Evolutionary conservation across 2,797 vertebrate species (phyloP), one percentile per base, ranked within the genome.

Genomic region (Chaetophractus vellerosus): DNA sequence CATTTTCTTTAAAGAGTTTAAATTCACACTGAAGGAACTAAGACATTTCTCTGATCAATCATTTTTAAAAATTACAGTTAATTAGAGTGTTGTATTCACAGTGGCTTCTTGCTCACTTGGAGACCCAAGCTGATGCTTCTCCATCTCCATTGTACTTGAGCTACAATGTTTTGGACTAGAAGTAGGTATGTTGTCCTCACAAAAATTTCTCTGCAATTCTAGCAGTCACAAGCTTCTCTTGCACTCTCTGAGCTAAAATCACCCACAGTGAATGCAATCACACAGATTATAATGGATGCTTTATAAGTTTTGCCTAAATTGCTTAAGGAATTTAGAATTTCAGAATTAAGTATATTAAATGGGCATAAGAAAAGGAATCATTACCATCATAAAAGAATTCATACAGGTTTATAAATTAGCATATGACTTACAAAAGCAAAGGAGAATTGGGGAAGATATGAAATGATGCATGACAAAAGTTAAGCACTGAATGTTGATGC

Each of bases 371-470:
- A 96, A 94, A 91, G 33, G 26, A 74, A n/a, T 59, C 82, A 94
- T 96, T 97, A 95, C 55, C 92, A 98, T 97, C 71, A 96, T 78
- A 91, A 97, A 97, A 71, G 18, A 97, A 94, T 88, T 97, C 24
- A 31, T 79, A 88, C 18, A 72, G 45, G 26, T 91, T 95, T 92
- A 48, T 28, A 92, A 96, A 95, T 96, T 95, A 96, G 71, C 92
- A 95, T 64, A 41, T 85, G 82, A 96, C 95, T 96, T 96, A 94
- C 24, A 9, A 95, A 94, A 96, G n/a, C 75, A 88, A 93, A 68
- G 83, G 18, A 95, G 96, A 84, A 52, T 41, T 80, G 11, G 15
- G 9, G 14, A 92, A 78, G 41, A 83, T 86, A 83, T 78, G 61
- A 96, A 96, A 93, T 57, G 61, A 96, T 64, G n/a, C 69, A 90